Conservation (phyloP, 2,888 invertebrate genomes). For the Schizotus pectinicornis region DNA sequence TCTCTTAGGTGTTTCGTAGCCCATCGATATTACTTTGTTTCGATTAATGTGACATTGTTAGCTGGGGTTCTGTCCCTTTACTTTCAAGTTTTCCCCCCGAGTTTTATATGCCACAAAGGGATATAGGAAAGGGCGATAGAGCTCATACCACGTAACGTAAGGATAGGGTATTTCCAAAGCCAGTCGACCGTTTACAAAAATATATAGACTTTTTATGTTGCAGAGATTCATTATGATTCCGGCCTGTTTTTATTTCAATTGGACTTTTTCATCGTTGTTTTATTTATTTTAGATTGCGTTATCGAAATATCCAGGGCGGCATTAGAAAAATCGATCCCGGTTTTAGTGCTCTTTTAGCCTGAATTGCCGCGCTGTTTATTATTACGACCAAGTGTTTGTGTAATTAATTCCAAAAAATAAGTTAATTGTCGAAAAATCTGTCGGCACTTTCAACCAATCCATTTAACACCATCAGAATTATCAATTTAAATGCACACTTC, state of each 20-base stretch:
- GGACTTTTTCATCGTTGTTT: constrained; percentile 25
- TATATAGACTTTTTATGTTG: constrained; percentile 32
- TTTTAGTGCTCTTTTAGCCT: too few species aligned
- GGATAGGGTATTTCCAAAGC: constrained; percentile 35
- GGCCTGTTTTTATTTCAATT: constrained; percentile 25
- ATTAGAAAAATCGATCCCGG: too few species aligned
- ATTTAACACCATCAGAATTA: too few species aligned
- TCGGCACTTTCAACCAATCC: too few species aligned
- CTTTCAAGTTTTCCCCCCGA: constrained; percentile 42
- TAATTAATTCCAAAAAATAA: too few species aligned
- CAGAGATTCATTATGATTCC: constrained; percentile 28
- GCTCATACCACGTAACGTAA: constrained; percentile 33
- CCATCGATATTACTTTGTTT: constrained; percentile 53
- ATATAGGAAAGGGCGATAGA: constrained; percentile 37
- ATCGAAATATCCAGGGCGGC: not conserved
- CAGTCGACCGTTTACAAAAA: constrained; percentile 37
- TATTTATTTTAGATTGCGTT: constrained; percentile 24
- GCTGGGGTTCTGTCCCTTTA: constrained; percentile 41
- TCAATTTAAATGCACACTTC: too few species aligned
- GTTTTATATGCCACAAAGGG: constrained; percentile 42
- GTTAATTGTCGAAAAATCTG: too few species aligned
- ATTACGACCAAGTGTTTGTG: too few species aligned
- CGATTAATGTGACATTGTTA: constrained; percentile 52
- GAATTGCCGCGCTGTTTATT: too few species aligned
- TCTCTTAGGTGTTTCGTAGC: constrained; percentile 46